Evolutionary conservation across 1,140 invertebrate species (phyloP).

Genomic region (Drosophila guanche): DNA sequence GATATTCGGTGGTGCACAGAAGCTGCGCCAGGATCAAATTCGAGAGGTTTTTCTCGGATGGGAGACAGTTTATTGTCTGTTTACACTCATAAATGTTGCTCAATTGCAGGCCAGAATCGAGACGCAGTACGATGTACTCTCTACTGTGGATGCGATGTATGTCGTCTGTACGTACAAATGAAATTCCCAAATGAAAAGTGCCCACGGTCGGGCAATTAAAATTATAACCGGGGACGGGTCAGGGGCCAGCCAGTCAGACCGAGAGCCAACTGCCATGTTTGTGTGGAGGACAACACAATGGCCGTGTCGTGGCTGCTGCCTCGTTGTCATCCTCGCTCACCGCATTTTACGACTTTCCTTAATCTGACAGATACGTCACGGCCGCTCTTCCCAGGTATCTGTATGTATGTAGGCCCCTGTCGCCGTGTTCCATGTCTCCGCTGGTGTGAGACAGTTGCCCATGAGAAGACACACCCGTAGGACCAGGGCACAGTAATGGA

Average conservation of each 20-base stretch:
- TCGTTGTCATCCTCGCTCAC: slow-evolving; percentile 81
- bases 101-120: slow-evolving; percentile 56
- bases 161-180: slow-evolving; percentile 1
- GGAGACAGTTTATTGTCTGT: slow-evolving; percentile 80
- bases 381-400: slow-evolving; percentile 33
- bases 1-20: slow-evolving; percentile 53
- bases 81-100: slow-evolving; percentile 82
- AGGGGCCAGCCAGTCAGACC: slow-evolving; percentile 26
- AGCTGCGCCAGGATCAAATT: slow-evolving; percentile 74
- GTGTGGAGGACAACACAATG: slow-evolving; percentile 66
- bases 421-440: not conserved
- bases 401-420: slow-evolving; percentile 1
- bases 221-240: slow-evolving; percentile 66
- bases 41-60: slow-evolving; percentile 30
- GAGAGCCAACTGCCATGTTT: slow-evolving; percentile 72
- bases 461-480: not conserved
- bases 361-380: slow-evolving; percentile 83
- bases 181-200: slow-evolving; percentile 51
- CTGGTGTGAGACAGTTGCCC: too few species aligned
- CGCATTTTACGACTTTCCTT: slow-evolving; percentile 78
- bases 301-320: slow-evolving; percentile 53
- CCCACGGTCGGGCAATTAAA: slow-evolving; percentile 65
- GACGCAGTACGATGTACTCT: too few species aligned
- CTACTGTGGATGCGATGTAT: slow-evolving; percentile 12
- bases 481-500: slow-evolving; percentile 21